phyloP scores from a whole-genome alignment of 1,140 invertebrate genomes.

The Microplitis mediator region DNA sequence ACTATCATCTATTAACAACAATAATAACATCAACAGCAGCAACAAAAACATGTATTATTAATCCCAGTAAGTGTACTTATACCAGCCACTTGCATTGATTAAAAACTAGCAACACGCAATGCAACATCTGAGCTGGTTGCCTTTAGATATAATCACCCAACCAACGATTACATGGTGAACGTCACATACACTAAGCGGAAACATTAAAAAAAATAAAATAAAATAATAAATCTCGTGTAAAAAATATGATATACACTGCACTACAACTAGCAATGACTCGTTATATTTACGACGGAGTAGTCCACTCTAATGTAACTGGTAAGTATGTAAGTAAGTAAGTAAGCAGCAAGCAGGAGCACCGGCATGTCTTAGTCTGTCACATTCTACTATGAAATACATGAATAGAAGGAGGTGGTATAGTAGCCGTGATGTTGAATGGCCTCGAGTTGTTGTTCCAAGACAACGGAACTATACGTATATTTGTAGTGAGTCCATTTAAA shows the following conservation, averaged over 20 bases:
- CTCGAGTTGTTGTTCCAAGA: not conserved
- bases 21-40: too few species aligned
- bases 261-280: too few species aligned
- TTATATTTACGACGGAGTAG: not conserved
- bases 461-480: not conserved
- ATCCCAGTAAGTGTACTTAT: not conserved
- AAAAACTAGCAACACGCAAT: not conserved
- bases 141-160: not conserved
- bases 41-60: too few species aligned
- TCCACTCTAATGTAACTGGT: not conserved
- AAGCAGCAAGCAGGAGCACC: not conserved
- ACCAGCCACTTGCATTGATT: slow-evolving; percentile 1
- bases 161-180: slow-evolving; percentile 12
- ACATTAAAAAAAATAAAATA: not conserved
- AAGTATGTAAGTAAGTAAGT: not conserved
- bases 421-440: slow-evolving; percentile 3
- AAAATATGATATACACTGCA: too few species aligned
- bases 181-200: slow-evolving; percentile 5
- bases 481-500: not conserved
- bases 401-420: not conserved
- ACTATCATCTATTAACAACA: too few species aligned
- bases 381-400: not conserved
- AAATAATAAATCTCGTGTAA: not conserved
- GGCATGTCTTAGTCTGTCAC: not conserved
- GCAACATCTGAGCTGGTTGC: not conserved